Percentiles rank a stretch among this genome's conserved stretches.
phyloP scores from a whole-genome alignment of 1,140 invertebrate genomes.

The Drosophila dunni region DNA sequence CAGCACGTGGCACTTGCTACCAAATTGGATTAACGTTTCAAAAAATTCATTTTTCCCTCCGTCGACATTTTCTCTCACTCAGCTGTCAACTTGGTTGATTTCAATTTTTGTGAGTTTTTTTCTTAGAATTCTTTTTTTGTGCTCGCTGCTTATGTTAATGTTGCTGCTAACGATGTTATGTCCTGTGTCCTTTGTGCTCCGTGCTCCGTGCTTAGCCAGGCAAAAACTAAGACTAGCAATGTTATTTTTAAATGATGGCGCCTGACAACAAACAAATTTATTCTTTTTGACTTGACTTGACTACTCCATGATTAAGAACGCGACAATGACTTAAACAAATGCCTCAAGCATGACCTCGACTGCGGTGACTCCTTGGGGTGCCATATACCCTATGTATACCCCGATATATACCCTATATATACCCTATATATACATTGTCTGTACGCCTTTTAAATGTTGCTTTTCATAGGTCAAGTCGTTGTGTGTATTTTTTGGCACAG shows the following conservation, averaged over 20 bases:
- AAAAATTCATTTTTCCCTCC: background rate
- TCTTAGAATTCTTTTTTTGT: background rate
- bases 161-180: slow-evolving; percentile 20
- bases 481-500: slow-evolving; percentile 30
- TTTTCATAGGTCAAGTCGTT: slow-evolving; percentile 34
- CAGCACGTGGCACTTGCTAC: slow-evolving; percentile 22
- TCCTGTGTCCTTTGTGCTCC: background rate
- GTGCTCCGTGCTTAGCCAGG: background rate
- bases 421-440: background rate
- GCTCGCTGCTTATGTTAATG: slow-evolving; percentile 12
- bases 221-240: slow-evolving; percentile 1
- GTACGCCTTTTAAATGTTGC: background rate
- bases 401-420: background rate
- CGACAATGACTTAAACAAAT: slow-evolving; percentile 43
- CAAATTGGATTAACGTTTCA: slow-evolving; percentile 33
- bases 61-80: background rate
- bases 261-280: slow-evolving; percentile 17
- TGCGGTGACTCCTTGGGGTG: background rate
- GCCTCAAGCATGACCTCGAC: slow-evolving; percentile 17
- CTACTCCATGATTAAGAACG: slow-evolving; percentile 29
- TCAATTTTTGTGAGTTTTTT: slow-evolving; percentile 11
- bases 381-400: background rate
- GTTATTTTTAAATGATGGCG: slow-evolving; percentile 33
- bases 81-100: background rate
- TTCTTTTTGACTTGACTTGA: background rate